Percentiles rank a stretch among this genome's conserved stretches.
Evolutionary conservation across 2,888 invertebrate genomes (phyloP).

Genomic region (Megastigmus dorsalis): DNA sequence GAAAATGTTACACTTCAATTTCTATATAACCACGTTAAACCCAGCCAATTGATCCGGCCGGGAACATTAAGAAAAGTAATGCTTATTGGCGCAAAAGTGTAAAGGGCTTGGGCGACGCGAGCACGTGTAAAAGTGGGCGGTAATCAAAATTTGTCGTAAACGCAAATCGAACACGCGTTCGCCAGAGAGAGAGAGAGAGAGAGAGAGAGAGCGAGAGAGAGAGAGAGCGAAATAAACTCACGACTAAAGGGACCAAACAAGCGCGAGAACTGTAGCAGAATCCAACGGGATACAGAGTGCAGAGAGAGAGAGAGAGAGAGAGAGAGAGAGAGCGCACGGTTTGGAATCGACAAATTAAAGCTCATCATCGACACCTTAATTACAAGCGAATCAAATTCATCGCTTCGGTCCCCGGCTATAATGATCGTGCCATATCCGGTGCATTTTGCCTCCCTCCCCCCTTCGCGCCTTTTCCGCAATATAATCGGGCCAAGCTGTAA

Average conservation of each 20-base stretch:
- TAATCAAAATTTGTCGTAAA: conserved; percentile 39
- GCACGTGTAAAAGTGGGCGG: not conserved
- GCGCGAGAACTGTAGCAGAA: not conserved
- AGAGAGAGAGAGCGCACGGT: not conserved
- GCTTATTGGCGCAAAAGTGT: not conserved
- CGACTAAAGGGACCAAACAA: not conserved
- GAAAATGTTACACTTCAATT: no score
- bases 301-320: not conserved
- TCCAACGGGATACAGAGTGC: not conserved
- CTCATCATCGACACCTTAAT: conserved; percentile 54
- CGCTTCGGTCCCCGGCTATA: conserved; percentile 25
- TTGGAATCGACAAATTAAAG: conserved; percentile 47
- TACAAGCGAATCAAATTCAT: conserved; percentile 53
- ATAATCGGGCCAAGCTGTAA: conserved; percentile 19
- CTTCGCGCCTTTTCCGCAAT: conserved; percentile 37
- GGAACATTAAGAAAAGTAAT: no score
- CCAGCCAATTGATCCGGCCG: no score
- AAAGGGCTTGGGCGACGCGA: no score
- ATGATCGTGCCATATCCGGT: conserved; percentile 30
- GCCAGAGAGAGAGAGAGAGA: no score
- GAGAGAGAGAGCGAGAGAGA: conserved; percentile 14
- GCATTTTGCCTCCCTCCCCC: no score
- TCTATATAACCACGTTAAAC: no score
- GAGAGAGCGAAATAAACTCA: conserved; percentile 27
- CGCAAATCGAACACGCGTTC: conserved; percentile 28